Conservation (phyloP, 1,140 invertebrate genomes). For the Aphis craccivora region DNA sequence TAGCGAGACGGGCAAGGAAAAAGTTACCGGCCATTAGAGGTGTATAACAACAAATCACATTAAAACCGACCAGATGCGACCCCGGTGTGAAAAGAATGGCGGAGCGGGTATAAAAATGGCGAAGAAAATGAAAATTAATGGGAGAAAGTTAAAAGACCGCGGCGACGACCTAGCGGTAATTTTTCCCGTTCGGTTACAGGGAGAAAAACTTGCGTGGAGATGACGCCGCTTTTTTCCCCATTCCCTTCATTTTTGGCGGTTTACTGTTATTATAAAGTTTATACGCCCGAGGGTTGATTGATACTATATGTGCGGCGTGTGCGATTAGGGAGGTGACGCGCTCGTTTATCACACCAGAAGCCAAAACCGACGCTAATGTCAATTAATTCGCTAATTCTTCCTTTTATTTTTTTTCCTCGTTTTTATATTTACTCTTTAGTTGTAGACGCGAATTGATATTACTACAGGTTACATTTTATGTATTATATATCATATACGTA, state of each 20-base stretch:
- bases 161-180: constrained; percentile 50
- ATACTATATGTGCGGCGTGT: constrained; percentile 21
- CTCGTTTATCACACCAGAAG: constrained; percentile 52
- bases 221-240: constrained; percentile 54
- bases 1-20: neutral
- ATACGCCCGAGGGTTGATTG: constrained; percentile 51
- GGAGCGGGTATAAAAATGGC: constrained; percentile 2
- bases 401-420: neutral
- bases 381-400: constrained; percentile 52
- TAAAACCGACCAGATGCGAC: constrained; percentile 56
- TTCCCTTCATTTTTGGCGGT: constrained; percentile 41
- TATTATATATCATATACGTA: neutral
- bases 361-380: constrained; percentile 44
- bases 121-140: constrained; percentile 58
- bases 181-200: constrained; percentile 38
- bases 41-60: constrained; percentile 58
- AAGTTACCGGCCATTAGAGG: constrained; percentile 56
- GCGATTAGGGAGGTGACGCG: constrained; percentile 46
- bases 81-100: neutral
- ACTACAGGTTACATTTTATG: neutral
- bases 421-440: neutral
- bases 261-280: constrained; percentile 57
- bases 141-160: constrained; percentile 58
- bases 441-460: neutral
- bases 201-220: constrained; percentile 49